Percentiles rank a stretch among this genome's conserved stretches.
phyloP scores from a whole-genome alignment of 2,113 vertebrate species.

The Tympanuchus pallidicinctus region DNA sequence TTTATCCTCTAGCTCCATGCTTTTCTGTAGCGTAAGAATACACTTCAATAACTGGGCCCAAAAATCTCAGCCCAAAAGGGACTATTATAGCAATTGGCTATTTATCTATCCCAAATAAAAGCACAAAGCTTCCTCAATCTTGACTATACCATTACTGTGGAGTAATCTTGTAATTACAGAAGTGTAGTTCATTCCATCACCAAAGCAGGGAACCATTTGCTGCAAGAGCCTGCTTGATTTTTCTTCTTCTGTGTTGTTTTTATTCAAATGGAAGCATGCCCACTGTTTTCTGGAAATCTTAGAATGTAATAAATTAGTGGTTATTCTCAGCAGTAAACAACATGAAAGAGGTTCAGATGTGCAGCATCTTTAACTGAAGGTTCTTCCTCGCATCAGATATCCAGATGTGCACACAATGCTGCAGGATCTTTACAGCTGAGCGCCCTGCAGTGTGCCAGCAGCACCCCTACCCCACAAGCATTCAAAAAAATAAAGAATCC shows the following conservation, averaged over 20 bases:
- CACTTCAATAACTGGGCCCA: not conserved
- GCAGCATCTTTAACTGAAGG: not conserved
- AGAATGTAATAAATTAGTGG: not conserved
- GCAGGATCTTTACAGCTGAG: not conserved
- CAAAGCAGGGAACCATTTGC: not conserved
- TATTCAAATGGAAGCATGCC: not conserved
- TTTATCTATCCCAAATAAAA: not conserved
- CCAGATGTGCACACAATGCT: fast-evolving
- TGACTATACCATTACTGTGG: not conserved
- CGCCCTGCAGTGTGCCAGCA: fast-evolving
- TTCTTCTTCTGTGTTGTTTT: not conserved
- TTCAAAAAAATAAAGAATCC: not conserved
- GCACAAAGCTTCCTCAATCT: not conserved
- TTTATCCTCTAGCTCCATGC: not conserved
- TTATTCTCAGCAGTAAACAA: not conserved
- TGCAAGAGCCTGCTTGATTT: not conserved
- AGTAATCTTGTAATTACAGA: fast-evolving
- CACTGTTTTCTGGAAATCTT: not conserved
- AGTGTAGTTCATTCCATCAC: not conserved
- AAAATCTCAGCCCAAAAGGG: not conserved
- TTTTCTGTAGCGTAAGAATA: not conserved
- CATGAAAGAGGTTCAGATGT: not conserved
- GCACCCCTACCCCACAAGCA: not conserved
- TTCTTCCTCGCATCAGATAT: not conserved
- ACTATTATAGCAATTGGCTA: not conserved